Evolutionary conservation across 64 coral and sea anemone species (phyloP).

Genomic region (Montipora efflorescens): DNA sequence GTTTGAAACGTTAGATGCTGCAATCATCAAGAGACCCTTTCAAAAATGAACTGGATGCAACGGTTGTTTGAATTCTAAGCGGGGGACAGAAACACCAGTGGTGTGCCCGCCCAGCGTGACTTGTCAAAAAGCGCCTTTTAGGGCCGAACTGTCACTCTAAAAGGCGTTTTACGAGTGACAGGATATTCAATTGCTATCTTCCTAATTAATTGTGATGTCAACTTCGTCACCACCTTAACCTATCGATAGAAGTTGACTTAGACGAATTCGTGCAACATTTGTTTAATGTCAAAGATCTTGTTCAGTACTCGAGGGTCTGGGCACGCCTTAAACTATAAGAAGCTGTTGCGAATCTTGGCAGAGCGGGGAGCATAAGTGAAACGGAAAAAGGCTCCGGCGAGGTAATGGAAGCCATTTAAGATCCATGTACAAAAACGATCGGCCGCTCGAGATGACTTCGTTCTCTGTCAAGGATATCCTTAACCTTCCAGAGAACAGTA

Average conservation of each 20-base stretch:
- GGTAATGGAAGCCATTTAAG: slow-evolving; percentile 95
- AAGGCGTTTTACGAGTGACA: slow-evolving; percentile 93
- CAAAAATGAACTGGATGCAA: slow-evolving; percentile 22
- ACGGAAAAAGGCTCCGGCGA: slow-evolving; percentile 45
- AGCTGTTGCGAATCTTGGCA: slow-evolving; percentile 65
- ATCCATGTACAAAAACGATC: slow-evolving; percentile 92
- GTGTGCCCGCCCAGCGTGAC: slow-evolving; percentile 47
- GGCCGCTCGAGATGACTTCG: slow-evolving; percentile 90
- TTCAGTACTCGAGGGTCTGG: slow-evolving; percentile 92
- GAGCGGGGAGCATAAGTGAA: slow-evolving; percentile 80
- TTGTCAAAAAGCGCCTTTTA: slow-evolving; percentile 79
- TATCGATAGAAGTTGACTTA: slow-evolving; percentile 98
- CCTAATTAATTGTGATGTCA: slow-evolving; percentile 99
- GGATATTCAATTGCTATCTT: slow-evolving; percentile 96
- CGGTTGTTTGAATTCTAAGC: slow-evolving; percentile 49
- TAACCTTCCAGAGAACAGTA: slow-evolving; percentile 78
- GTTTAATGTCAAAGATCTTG: slow-evolving; percentile 99
- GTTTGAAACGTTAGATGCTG: slow-evolving; percentile 28
- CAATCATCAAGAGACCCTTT: slow-evolving; percentile 63
- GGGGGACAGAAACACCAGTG: slow-evolving; percentile 52
- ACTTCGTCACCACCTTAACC: slow-evolving; percentile 97
- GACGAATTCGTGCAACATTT: slow-evolving; percentile 91
- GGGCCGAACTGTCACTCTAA: slow-evolving; percentile 85
- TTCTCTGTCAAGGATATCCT: slow-evolving; percentile 99
- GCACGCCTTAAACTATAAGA: slow-evolving; percentile 89